Base-by-base conservation (phyloP, 2,797 vertebrate species). In the Prionace glauca region DNA sequence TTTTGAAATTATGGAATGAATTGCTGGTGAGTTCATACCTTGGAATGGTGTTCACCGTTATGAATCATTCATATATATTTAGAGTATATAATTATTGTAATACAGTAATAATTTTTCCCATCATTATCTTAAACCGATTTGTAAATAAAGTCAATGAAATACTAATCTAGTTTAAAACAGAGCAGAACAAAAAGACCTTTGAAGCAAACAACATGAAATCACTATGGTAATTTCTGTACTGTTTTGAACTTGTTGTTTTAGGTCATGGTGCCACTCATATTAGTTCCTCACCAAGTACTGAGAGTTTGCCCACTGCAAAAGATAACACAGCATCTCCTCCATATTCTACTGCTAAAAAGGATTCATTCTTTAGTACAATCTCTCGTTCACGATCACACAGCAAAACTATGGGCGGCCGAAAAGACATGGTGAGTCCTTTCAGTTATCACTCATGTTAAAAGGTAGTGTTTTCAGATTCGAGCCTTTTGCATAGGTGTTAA, bases 321-420 rank as follows among this genome's bases (percentile, higher is more conserved):
- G 98, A 98, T 96, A 98, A 98, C 95, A 98, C 98, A 1, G 98
- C 98, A 71, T 99, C 99, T 91, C 99, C 99, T n/a, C 99, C 99
- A 41, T 97, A 98, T 67, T 99, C 99, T 32, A 98, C 98, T 95
- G 97, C 97, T 79, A 99, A 98, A 97, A 99, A 99, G 96, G 99
- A 99, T 86, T 99, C 98, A 1, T 99, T 99, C 97, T 99, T 99
- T 96, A 98, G 97, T 97, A 98, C 96, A 77, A 99, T 99, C 97
- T 98, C 98, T n/a, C 99, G 99, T 79, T 99, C 99, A 0, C 99
- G 99, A 95, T 99, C 99, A 79, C 99, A 99, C 96, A 99, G 98
- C 97, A 99, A 98, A 98, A 98, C 98, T 45, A 98, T 99, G 97
- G 98, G 98, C 97, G 98, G 98, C 71, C 71, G 71, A 96, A 99